Evolutionary conservation across 2,797 vertebrate species (phyloP), one percentile per base, ranked within the genome.

Genomic region (Capromys pilorides): DNA sequence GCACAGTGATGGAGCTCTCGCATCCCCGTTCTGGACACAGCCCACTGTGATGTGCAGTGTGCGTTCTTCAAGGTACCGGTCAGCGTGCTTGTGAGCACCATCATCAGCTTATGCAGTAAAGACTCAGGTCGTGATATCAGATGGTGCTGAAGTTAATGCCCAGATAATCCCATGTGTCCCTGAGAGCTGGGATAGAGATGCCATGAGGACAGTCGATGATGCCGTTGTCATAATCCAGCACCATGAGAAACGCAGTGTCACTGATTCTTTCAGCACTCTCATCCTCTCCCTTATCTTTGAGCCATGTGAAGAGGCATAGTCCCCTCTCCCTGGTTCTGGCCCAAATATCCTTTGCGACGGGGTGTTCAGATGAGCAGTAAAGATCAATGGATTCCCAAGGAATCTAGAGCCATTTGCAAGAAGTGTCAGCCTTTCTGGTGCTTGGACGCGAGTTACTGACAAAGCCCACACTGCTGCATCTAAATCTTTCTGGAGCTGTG

Each of bases 281-380:
- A 16, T 98, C 14, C 99, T 99, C 98, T 5, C 98, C 98, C 95
- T 98, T 99, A 39, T 98, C 98, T 1, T 98, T 99, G 16, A 98
- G 98, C 91, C 98, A 95, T 0, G 98, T 98, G 97, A 99, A 4
- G 98, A 75, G 98, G 82, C 98, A 98, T 39, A 41, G 36, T 73
- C 24, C 41, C 98, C 98, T 84, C 98, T 98, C 92, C 98, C 98
- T 73, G 69, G 36, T 41, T 22, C 10, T 22, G 98, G 98, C 36
- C 98, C 98, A 96, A 99, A 99, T 98, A 98, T 99, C 98, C 98
- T 98, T 93, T 98, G 98, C 95, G 99, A 96, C 98, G 98, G 98
- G 66, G 98, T 99, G 31, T 98, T 98, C 12, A 98, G 98, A 95
- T 99, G 98, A 94, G 98, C 98, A n/a, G 98, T 98, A 96, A 99